Percentiles rank a stretch among this genome's conserved stretches.
Conservation (phyloP, 2,797 vertebrate genomes). For the Mus spretus region DNA sequence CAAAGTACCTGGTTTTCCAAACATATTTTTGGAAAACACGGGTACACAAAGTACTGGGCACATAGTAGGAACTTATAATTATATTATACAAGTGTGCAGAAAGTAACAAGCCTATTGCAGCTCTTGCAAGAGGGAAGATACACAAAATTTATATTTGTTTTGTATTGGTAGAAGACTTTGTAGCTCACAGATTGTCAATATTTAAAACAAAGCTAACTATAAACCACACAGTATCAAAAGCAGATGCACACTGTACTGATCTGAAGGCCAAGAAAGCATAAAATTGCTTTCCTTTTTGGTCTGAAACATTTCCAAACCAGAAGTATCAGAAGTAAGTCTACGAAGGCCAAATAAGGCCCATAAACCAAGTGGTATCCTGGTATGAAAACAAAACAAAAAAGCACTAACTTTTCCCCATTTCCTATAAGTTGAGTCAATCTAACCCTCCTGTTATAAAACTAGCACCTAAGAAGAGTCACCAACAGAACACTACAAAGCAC, state of each 20-base stretch:
- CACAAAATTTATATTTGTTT: slow-evolving; percentile 33
- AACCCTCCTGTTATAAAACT: slow-evolving; percentile 16
- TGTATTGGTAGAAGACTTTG: background rate
- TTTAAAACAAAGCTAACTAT: slow-evolving; percentile 55
- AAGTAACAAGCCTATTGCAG: background rate
- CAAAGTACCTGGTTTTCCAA: slow-evolving; percentile 24
- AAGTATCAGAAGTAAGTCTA: background rate
- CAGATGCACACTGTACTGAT: background rate
- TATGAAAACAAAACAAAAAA: background rate
- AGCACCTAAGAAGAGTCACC: background rate
- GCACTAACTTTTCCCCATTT: background rate
- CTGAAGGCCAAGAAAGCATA: background rate
- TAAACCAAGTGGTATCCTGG: background rate
- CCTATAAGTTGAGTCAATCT: background rate
- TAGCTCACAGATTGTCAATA: slow-evolving; percentile 17
- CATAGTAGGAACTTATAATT: background rate
- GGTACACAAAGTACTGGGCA: background rate
- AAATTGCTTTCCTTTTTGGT: slow-evolving; percentile 44
- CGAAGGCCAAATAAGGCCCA: background rate
- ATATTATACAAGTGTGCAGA: background rate
- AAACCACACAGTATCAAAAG: slow-evolving; percentile 43
- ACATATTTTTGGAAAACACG: slow-evolving; percentile 17
- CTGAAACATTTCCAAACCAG: background rate
- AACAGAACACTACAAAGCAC: slow-evolving; percentile 41
- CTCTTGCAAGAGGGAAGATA: background rate